These are phyloP conservation scores for Drosophila sp. DNA, from an alignment of 1,140 invertebrate species.

Conservation along the genomic window DNA sequence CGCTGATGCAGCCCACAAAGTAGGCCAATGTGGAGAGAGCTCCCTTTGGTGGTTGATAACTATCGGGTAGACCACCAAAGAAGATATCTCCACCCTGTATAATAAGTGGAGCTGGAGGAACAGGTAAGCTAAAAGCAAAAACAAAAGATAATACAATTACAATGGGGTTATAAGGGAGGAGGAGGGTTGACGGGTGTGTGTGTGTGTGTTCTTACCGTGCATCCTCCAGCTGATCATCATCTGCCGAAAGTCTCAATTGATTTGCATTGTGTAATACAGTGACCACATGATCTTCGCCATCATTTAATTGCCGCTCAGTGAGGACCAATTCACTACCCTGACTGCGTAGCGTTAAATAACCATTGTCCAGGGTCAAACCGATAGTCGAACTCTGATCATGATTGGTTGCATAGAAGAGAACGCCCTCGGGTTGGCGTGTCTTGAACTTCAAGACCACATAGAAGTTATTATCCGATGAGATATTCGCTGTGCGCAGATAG, in stretches of 20 bases:
- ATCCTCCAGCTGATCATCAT: slow-evolving; percentile 87
- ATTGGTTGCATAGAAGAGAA: slow-evolving; percentile 90
- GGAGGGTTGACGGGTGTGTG: background rate
- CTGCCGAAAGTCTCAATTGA: slow-evolving; percentile 90
- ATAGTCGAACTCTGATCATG: slow-evolving; percentile 86
- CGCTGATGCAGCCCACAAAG: slow-evolving; percentile 94
- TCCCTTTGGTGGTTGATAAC: slow-evolving; percentile 82
- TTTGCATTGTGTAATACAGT: slow-evolving; percentile 89
- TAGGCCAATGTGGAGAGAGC: slow-evolving; percentile 83
- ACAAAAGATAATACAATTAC: background rate
- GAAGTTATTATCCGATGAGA: slow-evolving; percentile 85
- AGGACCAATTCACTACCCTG: slow-evolving; percentile 86
- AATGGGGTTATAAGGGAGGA: background rate
- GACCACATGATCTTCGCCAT: slow-evolving; percentile 96
- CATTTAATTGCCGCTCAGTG: slow-evolving; percentile 89
- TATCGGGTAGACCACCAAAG: slow-evolving; percentile 91
- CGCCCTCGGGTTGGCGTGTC: slow-evolving; percentile 89
- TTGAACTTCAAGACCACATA: slow-evolving; percentile 96
- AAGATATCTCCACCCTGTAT: slow-evolving; percentile 89
- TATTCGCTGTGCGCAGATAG: slow-evolving; percentile 86
- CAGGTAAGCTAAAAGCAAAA: slow-evolving; percentile 33
- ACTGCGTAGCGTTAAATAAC: slow-evolving; percentile 88
- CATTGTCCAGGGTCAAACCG: slow-evolving; percentile 88
- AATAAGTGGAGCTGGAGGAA: slow-evolving; percentile 85
- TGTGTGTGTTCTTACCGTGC: slow-evolving; percentile 84